Conservation (phyloP, 2,113 vertebrate genomes). For the Thryonomys swinderianus region DNA sequence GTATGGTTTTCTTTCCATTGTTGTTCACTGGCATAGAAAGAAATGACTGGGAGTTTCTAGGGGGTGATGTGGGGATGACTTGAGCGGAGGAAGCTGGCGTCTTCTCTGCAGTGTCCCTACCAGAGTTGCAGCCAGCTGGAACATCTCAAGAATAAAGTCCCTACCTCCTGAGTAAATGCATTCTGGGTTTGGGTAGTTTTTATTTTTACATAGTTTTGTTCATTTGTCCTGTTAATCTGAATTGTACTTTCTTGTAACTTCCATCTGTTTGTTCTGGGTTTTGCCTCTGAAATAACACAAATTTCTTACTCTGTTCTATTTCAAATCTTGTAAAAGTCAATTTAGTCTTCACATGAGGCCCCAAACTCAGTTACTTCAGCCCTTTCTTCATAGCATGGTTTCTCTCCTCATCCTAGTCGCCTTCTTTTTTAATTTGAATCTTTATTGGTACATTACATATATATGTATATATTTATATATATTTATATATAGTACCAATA, state of each 20-base stretch:
- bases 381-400: conserved; percentile 28
- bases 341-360: not conserved
- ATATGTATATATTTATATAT: too few relatives aligned
- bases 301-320: not conserved
- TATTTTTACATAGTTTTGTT: conserved; percentile 18
- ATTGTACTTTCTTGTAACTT: conserved; percentile 1
- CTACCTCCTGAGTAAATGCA: conserved; percentile 18
- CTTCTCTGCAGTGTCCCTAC: not conserved
- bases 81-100: not conserved
- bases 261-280: conserved; percentile 1
- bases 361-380: not conserved
- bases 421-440: too few relatives aligned
- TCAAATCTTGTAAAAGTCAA: not conserved
- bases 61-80: not conserved
- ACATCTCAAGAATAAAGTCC: not conserved
- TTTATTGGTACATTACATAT: too few relatives aligned
- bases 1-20: not conserved
- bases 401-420: not conserved
- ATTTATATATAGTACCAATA: too few relatives aligned
- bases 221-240: conserved; percentile 29
- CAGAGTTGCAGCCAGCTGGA: not conserved
- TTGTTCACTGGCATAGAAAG: not conserved
- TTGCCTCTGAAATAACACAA: not conserved
- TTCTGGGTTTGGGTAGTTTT: conserved; percentile 5
- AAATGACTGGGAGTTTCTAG: not conserved